These are phyloP conservation scores for Pissodes strobi DNA, from an alignment of 1,140 invertebrate species.

Conservation along the genomic window DNA sequence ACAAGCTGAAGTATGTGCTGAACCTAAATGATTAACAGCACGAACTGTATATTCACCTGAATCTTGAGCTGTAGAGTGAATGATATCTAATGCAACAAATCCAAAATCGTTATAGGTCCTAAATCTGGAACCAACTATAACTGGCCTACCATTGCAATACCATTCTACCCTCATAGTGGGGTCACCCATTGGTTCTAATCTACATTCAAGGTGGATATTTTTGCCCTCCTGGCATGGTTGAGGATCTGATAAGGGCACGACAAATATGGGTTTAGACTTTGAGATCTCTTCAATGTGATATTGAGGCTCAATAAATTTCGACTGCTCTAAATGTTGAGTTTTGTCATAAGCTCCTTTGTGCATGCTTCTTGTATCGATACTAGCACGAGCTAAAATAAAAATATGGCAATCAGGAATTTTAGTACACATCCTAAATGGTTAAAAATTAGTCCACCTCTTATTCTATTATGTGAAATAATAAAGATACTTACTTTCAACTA, in stretches of 20 bases:
- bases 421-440: too few relatives aligned
- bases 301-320: slow-evolving; percentile 82
- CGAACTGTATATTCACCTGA: slow-evolving; percentile 92
- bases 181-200: slow-evolving; percentile 91
- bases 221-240: slow-evolving; percentile 86
- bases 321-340: slow-evolving; percentile 83
- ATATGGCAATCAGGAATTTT: too few relatives aligned
- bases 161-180: slow-evolving; percentile 95
- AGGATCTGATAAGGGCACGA: slow-evolving; percentile 80
- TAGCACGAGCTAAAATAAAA: slow-evolving; percentile 70
- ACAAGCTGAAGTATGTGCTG: slow-evolving; percentile 87
- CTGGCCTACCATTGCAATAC: slow-evolving; percentile 88
- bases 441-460: too few relatives aligned
- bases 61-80: slow-evolving; percentile 84
- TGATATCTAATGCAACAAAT: slow-evolving; percentile 88
- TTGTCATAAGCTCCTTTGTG: slow-evolving; percentile 83
- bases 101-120: slow-evolving; percentile 95
- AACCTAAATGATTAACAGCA: slow-evolving; percentile 89
- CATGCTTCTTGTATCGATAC: slow-evolving; percentile 87
- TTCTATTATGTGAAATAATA: too few relatives aligned
- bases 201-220: slow-evolving; percentile 88
- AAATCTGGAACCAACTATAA: slow-evolving; percentile 88
- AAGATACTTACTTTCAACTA: slow-evolving; percentile 84
- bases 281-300: slow-evolving; percentile 92
- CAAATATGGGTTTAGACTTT: slow-evolving; percentile 90